Base-by-base conservation (phyloP, 2,113 vertebrate genomes). In the Seriola quinqueradiata region DNA sequence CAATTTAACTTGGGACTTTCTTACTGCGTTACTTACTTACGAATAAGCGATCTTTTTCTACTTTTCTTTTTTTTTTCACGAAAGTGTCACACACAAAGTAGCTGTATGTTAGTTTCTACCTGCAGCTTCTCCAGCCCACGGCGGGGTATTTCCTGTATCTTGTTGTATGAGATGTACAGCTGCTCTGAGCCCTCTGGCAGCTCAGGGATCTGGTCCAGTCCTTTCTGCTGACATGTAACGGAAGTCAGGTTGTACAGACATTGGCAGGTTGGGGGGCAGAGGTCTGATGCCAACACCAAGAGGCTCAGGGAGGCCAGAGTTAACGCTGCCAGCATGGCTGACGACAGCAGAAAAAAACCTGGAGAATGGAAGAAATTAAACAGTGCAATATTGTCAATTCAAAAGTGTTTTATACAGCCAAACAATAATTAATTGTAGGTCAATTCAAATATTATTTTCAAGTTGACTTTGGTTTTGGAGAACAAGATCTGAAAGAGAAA, bases 101-200 rank as follows among this genome's bases (percentile, higher is more conserved):
- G 21, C 32, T 13, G 12, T 38, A 0, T 28, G 28, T 28, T 28
- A 5, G 70, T 90, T 85, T 23, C 87, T 60, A 93, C 76, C 72
- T 84, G 66, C 66, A 95, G 80, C 17, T 82, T 54, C 44, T 92
- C 82, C 81, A 94, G 58, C 70, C 90, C 90, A 50, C 55, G 28
- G 5, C 10, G 46, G 4, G 92, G 90, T 10, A 94, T 67, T 48
- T 89, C 75, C 65, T 84, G 38, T 34, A 95, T 93, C 12, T 72
- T 0, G 48, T 94, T 95, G 78, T 93, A 73, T 19, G 80, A 85
- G 61, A 81, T 52, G 13, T 92, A 92, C 8, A 95, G 82, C 19
- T 77, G 0, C 63, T 83, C 81, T 19, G 82, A 84, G 28, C 11
- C 54, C 4, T 75, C 50, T 16, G 91, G 89, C 34, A 92, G 82